These are phyloP conservation scores for Bothrops alternatus DNA, from an alignment of 2,797 vertebrate species.

Conservation along the genomic window DNA sequence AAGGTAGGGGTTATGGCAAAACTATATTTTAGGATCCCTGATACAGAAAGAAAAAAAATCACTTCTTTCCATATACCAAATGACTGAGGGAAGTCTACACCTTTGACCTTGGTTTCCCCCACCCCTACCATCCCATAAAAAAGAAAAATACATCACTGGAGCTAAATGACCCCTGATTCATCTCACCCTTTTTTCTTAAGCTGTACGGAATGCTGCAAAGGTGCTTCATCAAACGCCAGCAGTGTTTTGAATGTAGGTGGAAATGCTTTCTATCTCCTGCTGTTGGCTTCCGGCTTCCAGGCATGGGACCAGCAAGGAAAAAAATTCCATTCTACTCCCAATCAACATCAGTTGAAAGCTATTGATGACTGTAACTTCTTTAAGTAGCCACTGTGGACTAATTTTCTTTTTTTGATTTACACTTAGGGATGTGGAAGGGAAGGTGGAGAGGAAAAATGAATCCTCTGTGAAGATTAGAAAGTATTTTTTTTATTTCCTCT, in stretches of 20 bases:
- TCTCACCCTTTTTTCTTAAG: neutral
- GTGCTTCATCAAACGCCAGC: neutral
- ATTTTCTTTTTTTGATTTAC: constrained; percentile 25
- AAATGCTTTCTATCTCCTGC: neutral
- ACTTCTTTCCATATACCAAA: neutral
- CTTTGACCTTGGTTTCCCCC: constrained; percentile 9
- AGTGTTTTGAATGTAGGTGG: neutral
- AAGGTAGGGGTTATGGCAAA: neutral
- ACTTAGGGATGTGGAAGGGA: neutral
- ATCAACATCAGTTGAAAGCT: neutral
- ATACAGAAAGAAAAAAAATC: neutral
- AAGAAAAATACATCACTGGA: constrained; percentile 1
- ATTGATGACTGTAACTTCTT: constrained; percentile 1
- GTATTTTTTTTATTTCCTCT: neutral
- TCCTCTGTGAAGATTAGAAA: neutral
- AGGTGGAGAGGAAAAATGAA: neutral
- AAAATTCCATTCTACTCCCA: neutral
- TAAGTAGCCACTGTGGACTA: neutral
- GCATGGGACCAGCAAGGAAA: neutral
- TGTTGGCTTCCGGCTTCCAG: constrained; percentile 2
- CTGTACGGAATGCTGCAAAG: neutral
- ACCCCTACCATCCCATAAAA: neutral
- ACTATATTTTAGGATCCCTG: neutral
- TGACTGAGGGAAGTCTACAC: neutral
- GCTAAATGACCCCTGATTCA: neutral